Conservation (phyloP, 2,797 vertebrate genomes). For the Danio kyathit region DNA sequence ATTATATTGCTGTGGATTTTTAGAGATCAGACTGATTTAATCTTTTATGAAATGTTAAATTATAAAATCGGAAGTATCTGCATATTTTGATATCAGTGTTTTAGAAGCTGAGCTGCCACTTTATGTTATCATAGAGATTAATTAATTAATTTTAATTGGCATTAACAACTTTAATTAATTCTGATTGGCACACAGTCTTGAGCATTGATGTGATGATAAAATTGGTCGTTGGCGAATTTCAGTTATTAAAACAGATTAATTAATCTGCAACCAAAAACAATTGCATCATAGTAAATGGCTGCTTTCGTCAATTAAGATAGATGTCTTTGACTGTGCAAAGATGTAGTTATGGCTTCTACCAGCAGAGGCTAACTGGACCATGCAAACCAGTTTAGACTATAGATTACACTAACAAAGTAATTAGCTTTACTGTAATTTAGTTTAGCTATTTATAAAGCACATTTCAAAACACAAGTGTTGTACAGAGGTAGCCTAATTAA, state of each 20-base stretch:
- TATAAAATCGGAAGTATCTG: neutral
- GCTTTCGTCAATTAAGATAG: neutral
- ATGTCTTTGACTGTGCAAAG: neutral
- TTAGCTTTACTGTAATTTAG: neutral
- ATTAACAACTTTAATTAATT: no score
- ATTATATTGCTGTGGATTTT: conserved; percentile 37
- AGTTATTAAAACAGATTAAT: neutral
- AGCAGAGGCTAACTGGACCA: conserved; percentile 27
- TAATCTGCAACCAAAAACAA: neutral
- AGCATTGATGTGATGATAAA: neutral
- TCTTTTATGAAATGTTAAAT: neutral
- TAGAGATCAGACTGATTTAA: neutral
- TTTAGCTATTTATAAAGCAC: no score
- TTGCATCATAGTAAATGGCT: neutral
- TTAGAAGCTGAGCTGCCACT: no score
- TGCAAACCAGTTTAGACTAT: neutral
- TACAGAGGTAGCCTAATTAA: no score
- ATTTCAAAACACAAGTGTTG: no score
- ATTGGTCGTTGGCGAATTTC: neutral
- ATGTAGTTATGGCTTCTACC: neutral
- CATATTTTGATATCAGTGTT: no score
- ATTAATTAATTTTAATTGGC: no score
- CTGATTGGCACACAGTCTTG: neutral
- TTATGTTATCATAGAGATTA: neutral
- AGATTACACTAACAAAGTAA: neutral